Conservation (phyloP, 1,140 invertebrate genomes). For the Papilio aristodemus region DNA sequence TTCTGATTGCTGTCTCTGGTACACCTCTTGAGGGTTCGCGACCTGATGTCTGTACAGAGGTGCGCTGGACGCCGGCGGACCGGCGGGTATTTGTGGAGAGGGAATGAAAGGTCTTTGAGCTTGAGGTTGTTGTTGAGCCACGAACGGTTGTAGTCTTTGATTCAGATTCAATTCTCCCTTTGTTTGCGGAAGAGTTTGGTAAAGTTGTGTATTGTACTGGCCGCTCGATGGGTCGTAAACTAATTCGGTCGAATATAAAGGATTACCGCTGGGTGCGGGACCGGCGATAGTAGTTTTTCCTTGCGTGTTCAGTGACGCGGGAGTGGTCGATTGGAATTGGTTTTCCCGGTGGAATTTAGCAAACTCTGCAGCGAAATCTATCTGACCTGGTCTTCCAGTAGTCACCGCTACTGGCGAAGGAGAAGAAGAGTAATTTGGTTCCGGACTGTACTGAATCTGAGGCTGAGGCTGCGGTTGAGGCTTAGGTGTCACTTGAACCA, state of each 20-base stretch:
- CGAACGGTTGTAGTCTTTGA: constrained; percentile 87
- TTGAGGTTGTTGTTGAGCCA: constrained; percentile 81
- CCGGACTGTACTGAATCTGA: constrained; percentile 82
- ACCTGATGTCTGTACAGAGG: constrained; percentile 76
- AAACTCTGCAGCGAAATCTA: constrained; percentile 87
- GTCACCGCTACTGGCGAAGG: constrained; percentile 64
- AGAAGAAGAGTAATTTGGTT: constrained; percentile 71
- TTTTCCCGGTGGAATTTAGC: constrained; percentile 89
- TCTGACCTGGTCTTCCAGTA: constrained; percentile 74
- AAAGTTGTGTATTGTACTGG: constrained; percentile 89
- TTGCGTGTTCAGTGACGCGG: constrained; percentile 56
- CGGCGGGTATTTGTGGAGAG: constrained; percentile 68
- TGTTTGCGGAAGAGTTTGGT: constrained; percentile 87
- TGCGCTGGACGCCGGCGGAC: constrained; percentile 58
- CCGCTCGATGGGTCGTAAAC: constrained; percentile 89
- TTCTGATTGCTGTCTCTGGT: constrained; percentile 86
- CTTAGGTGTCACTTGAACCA: constrained; percentile 82
- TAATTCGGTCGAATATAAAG: constrained; percentile 88
- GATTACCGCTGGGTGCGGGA: constrained; percentile 77
- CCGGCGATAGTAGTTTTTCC: constrained; percentile 61
- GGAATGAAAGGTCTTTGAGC: constrained; percentile 67
- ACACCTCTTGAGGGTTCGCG: constrained; percentile 83
- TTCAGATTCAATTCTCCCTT: constrained; percentile 86
- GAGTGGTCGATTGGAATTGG: constrained; percentile 79
- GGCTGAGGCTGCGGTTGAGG: constrained; percentile 72